Conservation (phyloP, 2,113 vertebrate species). For the human (Homo sapiens) region DNA sequence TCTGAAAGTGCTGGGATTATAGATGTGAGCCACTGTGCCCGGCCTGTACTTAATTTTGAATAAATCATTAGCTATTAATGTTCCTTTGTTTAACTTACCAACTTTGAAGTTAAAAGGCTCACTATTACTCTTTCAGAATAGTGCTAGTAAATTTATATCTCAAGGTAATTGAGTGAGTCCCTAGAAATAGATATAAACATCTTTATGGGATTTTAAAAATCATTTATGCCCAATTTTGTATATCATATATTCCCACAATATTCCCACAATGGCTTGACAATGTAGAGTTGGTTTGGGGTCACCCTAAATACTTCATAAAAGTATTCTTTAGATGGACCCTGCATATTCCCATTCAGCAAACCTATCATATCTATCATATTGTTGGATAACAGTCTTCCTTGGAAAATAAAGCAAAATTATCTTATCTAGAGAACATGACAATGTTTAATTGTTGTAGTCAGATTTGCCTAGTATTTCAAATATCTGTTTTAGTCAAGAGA, state of each 20-base stretch:
- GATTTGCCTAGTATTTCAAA: not conserved
- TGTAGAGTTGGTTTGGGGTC: not conserved
- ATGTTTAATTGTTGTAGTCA: not conserved
- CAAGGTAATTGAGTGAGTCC: not conserved
- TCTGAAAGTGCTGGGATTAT: too few relatives aligned
- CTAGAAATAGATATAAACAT: not conserved
- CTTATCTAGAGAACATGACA: not conserved
- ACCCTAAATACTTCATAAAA: not conserved
- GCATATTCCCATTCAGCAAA: not conserved
- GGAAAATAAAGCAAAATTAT: not conserved
- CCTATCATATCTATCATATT: not conserved
- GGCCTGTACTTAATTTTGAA: not conserved
- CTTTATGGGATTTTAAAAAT: not conserved
- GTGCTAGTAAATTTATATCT: not conserved
- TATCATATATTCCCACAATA: not conserved
- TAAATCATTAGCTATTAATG: not conserved
- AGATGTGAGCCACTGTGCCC: too few relatives aligned
- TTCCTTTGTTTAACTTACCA: constrained; percentile 8
- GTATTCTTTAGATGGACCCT: not conserved
- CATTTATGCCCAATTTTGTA: not conserved
- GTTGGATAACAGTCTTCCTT: not conserved
- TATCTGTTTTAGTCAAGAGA: not conserved
- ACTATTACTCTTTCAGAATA: not conserved
- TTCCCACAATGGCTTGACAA: not conserved
- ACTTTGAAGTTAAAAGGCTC: not conserved